Conservation (phyloP, 2,888 invertebrate genomes). For the Gryllus longicercus region DNA sequence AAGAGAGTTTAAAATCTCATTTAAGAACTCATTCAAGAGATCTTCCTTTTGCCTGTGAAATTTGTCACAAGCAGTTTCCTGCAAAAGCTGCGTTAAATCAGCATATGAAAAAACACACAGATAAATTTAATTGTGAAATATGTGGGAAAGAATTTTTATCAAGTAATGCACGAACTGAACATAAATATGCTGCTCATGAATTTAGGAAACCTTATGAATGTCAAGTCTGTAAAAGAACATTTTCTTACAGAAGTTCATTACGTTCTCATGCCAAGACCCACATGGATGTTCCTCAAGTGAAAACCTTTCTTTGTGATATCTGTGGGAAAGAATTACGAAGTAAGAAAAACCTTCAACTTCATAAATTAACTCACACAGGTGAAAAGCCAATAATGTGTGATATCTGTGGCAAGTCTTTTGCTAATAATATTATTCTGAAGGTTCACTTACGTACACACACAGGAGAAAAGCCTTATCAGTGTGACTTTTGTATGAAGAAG, state of each 20-base stretch:
- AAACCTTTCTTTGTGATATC: slow-evolving; percentile 35
- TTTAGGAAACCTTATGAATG: slow-evolving; percentile 43
- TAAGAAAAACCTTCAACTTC: slow-evolving; percentile 38
- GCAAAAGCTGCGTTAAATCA: slow-evolving; percentile 39
- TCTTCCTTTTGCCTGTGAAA: slow-evolving; percentile 58
- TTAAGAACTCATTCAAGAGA: slow-evolving; percentile 60
- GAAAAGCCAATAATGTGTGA: slow-evolving; percentile 39
- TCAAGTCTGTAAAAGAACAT: slow-evolving; percentile 41
- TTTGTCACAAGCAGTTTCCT: slow-evolving; percentile 31
- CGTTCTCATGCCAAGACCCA: slow-evolving; percentile 28
- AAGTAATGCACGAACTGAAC: slow-evolving; percentile 45
- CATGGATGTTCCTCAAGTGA: slow-evolving; percentile 34
- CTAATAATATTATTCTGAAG: background rate
- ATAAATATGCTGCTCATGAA: slow-evolving; percentile 41
- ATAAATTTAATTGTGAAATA: slow-evolving; percentile 43
- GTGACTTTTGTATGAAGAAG: slow-evolving; percentile 43
- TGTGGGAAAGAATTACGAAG: slow-evolving; percentile 36
- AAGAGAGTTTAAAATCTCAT: slow-evolving; percentile 47
- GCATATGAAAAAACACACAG: slow-evolving; percentile 40
- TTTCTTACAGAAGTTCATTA: slow-evolving; percentile 31
- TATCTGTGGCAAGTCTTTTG: slow-evolving; percentile 47
- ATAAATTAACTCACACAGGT: slow-evolving; percentile 38
- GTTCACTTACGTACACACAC: slow-evolving; percentile 47
- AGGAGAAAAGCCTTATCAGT: slow-evolving; percentile 40
- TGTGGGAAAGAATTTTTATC: slow-evolving; percentile 47